Base-by-base conservation (phyloP, 2,888 invertebrate genomes). In the Drosophila neutralis region DNA sequence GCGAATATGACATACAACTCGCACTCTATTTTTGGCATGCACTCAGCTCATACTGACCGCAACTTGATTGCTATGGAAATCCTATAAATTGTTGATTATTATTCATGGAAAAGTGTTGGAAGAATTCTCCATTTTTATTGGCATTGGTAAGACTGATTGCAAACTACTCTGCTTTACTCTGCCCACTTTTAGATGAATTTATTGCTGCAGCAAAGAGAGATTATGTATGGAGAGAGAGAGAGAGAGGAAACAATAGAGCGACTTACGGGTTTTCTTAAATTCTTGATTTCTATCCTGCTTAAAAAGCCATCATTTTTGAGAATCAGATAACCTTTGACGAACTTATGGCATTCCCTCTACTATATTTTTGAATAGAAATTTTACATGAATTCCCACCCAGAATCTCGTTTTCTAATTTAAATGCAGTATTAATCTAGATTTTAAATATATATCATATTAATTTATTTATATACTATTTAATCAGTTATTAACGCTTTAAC, bases 31-130 rank as follows among this genome's bases (percentile, higher is more conserved):
- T 69, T 66, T 54, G 57, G 33, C 54, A 53, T 11, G 2, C 7
- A 40, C 42, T 45, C 15, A 4, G 45, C 45, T 7, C 45, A 24
- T 8, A n/a, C 21, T 2, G 35, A 71, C 80, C 72, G 31, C 77
- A 78, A 33, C 67, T 57, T 71, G 80, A 80, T 77, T 80, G 77
- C 70, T 40, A 24, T 49, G 36, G 29, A 38, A 38, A 36, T 31
- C 35, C 48, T 38, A 75, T 63, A n/a, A 71, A 69, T 45, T 27
- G 45, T 27, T 56, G 36, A 24, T 36, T 31, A 51, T 45, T 64
- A 53, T 45, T 60, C 7, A 49, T 18, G 15, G 35, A 31, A n/a
- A 40, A 73, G 45, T 64, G 52, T 57, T 33, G 15, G 27, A 40
- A 42, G 40, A 52, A 45, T 42, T 5, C 29, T 33, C 8, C n/a